Evolutionary conservation across 1,140 invertebrate genomes (phyloP).

Genomic region (Neodiprion fabricii): DNA sequence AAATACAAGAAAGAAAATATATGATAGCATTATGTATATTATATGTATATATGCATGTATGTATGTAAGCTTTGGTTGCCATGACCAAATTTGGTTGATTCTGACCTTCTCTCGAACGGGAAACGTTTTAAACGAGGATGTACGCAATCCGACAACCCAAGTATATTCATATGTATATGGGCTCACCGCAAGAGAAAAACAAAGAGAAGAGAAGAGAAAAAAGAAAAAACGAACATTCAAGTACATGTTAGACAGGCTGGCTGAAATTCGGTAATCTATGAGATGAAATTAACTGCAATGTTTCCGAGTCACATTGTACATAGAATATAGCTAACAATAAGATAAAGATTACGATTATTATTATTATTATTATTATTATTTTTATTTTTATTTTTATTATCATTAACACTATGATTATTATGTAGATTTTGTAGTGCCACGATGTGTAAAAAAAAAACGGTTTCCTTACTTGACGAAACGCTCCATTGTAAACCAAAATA

Average conservation of each 20-base stretch:
- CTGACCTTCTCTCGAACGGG: no score
- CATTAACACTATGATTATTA: not conserved
- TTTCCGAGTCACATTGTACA: not conserved
- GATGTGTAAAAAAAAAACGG: not conserved
- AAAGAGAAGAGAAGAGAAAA: not conserved
- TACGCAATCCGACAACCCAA: no score
- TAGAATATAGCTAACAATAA: not conserved
- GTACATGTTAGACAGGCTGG: slow-evolving; percentile 27
- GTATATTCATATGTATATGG: slow-evolving; percentile 4
- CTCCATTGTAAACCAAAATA: not conserved
- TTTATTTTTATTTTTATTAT: not conserved
- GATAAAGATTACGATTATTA: not conserved
- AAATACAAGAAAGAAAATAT: not conserved
- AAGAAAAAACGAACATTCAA: slow-evolving; percentile 1
- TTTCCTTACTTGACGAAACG: not conserved
- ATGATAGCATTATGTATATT: not conserved
- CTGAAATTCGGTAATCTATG: not conserved
- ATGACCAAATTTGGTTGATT: no score
- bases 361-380: not conserved
- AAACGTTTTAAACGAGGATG: no score
- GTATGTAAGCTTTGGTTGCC: no score
- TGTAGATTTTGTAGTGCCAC: not conserved
- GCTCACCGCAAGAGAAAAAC: slow-evolving; percentile 9
- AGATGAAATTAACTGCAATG: not conserved
- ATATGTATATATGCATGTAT: not conserved